Conservation (phyloP, 2,797 vertebrate genomes). For the Oophaga sylvatica region DNA sequence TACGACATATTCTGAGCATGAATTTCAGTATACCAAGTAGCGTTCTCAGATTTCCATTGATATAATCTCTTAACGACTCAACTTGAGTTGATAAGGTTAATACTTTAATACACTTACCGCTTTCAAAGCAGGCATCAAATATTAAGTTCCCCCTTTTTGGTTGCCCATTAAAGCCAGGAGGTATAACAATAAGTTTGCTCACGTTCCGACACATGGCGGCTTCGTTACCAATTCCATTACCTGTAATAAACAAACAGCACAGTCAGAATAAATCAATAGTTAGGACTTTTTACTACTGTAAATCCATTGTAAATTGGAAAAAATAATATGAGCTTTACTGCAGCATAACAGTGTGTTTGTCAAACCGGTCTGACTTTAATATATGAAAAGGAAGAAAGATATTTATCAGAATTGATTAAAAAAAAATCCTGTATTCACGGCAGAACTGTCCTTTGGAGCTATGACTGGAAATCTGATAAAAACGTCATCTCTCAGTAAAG, state of each 20-base stretch:
- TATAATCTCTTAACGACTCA: neutral
- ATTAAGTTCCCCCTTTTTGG: conserved; percentile 89
- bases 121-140: conserved; percentile 98
- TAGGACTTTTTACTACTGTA: neutral
- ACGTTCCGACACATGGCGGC: conserved; percentile 91
- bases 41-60: too few relatives aligned
- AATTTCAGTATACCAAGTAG: too few relatives aligned
- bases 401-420: neutral
- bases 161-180: conserved; percentile 82
- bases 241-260: conserved; percentile 68
- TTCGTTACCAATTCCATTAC: conserved; percentile 83
- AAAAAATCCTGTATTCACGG: neutral
- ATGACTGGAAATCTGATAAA: neutral
- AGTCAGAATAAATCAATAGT: conserved; percentile 25
- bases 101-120: conserved; percentile 81
- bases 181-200: conserved; percentile 85
- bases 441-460: neutral
- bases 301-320: neutral
- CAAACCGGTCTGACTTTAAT: neutral
- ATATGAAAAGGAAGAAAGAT: conserved; percentile 1
- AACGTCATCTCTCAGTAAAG: neutral
- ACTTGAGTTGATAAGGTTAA: neutral
- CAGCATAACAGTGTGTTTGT: neutral
- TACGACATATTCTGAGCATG: too few relatives aligned
- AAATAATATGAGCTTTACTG: conserved; percentile 6